phyloP scores from a whole-genome alignment of 2,888 invertebrate species.

The Chrysolina haemoptera region DNA sequence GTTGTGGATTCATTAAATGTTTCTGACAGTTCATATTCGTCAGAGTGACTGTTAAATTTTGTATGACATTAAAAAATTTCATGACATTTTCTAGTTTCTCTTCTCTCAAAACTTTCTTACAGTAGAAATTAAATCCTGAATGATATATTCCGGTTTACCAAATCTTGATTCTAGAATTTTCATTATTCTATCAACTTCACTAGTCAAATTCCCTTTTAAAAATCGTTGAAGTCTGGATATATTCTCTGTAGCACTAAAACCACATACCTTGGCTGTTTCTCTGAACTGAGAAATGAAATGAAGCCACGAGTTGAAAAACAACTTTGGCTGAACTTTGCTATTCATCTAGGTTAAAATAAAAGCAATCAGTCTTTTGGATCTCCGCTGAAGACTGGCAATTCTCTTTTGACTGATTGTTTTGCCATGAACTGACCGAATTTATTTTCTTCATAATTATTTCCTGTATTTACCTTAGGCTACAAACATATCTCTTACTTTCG shows the following conservation, averaged over 20 bases:
- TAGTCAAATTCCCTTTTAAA: not conserved
- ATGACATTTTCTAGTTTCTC: constrained; percentile 3
- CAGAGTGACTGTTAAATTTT: not conserved
- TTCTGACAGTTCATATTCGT: not conserved
- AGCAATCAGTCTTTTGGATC: not conserved
- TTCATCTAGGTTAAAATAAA: no score
- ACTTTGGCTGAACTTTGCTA: no score
- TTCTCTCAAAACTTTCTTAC: not conserved
- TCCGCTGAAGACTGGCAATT: not conserved
- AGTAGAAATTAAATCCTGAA: not conserved
- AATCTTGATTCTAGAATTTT: no score
- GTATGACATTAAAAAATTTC: not conserved
- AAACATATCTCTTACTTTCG: not conserved
- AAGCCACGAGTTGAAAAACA: no score
- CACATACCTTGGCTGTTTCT: not conserved
- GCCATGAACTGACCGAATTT: no score
- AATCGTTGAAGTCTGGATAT: not conserved
- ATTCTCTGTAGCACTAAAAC: not conserved
- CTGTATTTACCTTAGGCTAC: no score
- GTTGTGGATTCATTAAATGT: not conserved
- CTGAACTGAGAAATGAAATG: not conserved
- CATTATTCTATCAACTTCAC: no score
- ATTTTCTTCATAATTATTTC: no score
- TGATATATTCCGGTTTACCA: no score
- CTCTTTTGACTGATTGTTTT: no score